phyloP scores from a whole-genome alignment of 2,888 invertebrate genomes.

The Rambutsinella grinnellia region DNA sequence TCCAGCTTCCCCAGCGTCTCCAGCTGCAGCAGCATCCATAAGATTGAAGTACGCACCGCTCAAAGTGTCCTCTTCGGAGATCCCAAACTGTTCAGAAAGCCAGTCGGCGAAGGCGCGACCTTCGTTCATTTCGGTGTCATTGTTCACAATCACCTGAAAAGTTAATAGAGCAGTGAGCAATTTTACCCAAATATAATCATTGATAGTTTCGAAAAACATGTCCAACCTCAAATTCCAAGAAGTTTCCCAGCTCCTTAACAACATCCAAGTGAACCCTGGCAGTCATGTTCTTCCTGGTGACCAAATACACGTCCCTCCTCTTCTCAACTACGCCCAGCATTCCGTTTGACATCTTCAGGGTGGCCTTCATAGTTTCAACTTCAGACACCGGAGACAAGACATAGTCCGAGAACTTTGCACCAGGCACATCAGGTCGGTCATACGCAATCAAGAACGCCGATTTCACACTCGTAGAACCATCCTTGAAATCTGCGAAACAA shows the following conservation, averaged over 20 bases:
- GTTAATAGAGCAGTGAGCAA: background rate
- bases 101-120: slow-evolving; percentile 80
- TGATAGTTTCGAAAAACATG: background rate
- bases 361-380: slow-evolving; percentile 71
- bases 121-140: slow-evolving; percentile 77
- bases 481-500: background rate
- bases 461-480: too few relatives aligned
- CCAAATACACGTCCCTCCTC: slow-evolving; percentile 80
- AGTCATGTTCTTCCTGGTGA: slow-evolving; percentile 75
- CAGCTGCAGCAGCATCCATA: too few relatives aligned
- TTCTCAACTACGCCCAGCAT: slow-evolving; percentile 82
- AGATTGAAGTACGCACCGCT: slow-evolving; percentile 84
- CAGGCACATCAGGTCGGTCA: slow-evolving; percentile 80
- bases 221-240: slow-evolving; percentile 87
- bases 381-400: slow-evolving; percentile 73
- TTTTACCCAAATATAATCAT: background rate
- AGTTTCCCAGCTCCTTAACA: slow-evolving; percentile 83
- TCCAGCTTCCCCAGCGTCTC: too few relatives aligned
- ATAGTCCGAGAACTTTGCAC: slow-evolving; percentile 85
- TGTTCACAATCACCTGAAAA: slow-evolving; percentile 76
- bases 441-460: slow-evolving; percentile 83
- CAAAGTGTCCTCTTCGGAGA: slow-evolving; percentile 77
- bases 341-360: slow-evolving; percentile 78
- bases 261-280: slow-evolving; percentile 88
- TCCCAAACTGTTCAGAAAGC: slow-evolving; percentile 77